Percentiles rank a stretch among this genome's conserved stretches.
phyloP scores from a whole-genome alignment of 1,140 invertebrate genomes.

The Carcinoscorpius rotundicauda region DNA sequence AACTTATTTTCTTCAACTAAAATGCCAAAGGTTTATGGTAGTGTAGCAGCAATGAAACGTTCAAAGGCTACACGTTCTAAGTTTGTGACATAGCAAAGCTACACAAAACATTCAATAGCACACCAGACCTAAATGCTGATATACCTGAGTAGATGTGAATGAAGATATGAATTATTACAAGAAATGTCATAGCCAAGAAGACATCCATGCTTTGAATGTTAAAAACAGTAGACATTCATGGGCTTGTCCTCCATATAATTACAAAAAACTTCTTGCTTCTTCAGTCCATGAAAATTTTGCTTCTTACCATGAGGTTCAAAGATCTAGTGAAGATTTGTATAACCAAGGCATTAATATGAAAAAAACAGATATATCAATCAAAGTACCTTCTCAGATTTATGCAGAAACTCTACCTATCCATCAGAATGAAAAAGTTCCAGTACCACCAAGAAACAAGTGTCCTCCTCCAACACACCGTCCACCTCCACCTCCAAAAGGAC shows the following conservation, averaged over 20 bases:
- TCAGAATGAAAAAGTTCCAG: conserved; percentile 1
- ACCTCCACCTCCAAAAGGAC: conserved; percentile 44
- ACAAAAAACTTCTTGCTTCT: neutral
- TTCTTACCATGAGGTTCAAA: neutral
- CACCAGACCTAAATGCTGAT: conserved; percentile 54
- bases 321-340: conserved; percentile 20
- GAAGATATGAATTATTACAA: neutral
- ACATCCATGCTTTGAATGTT: conserved; percentile 22
- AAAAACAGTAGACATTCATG: conserved; percentile 29
- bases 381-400: conserved; percentile 13
- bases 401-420: conserved; percentile 17
- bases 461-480: conserved; percentile 56
- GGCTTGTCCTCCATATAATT: conserved; percentile 26
- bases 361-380: neutral
- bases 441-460: conserved; percentile 32
- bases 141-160: conserved; percentile 8
- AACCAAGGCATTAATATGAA: conserved; percentile 3
- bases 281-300: neutral
- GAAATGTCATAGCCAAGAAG: conserved; percentile 34
- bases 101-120: conserved; percentile 74
- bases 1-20: conserved; percentile 27
- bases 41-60: conserved; percentile 89
- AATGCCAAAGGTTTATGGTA: conserved; percentile 68
- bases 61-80: conserved; percentile 34
- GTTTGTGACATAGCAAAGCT: conserved; percentile 17